Evolutionary conservation across 2,888 invertebrate species (phyloP), one percentile per base, ranked within the genome.

Genomic region (Drosophila lacicola): DNA sequence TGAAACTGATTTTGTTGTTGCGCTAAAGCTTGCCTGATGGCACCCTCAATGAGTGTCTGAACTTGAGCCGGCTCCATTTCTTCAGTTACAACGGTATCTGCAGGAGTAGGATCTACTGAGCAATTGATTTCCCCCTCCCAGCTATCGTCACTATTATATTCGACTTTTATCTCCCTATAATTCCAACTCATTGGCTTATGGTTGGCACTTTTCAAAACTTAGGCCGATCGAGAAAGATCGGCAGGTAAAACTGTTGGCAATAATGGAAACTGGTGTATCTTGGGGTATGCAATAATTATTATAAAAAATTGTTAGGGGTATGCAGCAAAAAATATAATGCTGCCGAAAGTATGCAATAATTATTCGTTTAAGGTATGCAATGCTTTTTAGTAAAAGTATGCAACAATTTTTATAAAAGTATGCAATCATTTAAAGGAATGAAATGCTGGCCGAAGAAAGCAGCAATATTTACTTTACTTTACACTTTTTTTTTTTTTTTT

Each of bases 1-100:
- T n/a, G n/a, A n/a, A n/a, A n/a, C n/a, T n/a, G n/a, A n/a, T 58
- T 29, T 17, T 57, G 29, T 47, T 57, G 56, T 42, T 14, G 39
- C 36, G 56, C 36, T 21, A 57, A 57, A 14, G 55, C 55, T 11
- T 55, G 56, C 17, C 39, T 25, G 46, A 46, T 37, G 19, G 57
- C 45, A n/a, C n/a, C n/a, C n/a, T n/a, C n/a, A n/a, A n/a, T n/a
- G n/a, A n/a, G n/a, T n/a, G n/a, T n/a, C n/a, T n/a, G n/a, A n/a
- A n/a, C n/a, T n/a, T n/a, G n/a, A n/a, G n/a, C n/a, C n/a, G n/a
- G n/a, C n/a, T n/a, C n/a, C n/a, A n/a, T n/a, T n/a, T n/a, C n/a
- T n/a, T n/a, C n/a, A n/a, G n/a, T n/a, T n/a, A n/a, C n/a, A n/a
- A n/a, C n/a, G n/a, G n/a, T n/a, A n/a, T n/a, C n/a, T n/a, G n/a